Conservation (phyloP, 2,888 invertebrate species). For the Apotomis betuletana region DNA sequence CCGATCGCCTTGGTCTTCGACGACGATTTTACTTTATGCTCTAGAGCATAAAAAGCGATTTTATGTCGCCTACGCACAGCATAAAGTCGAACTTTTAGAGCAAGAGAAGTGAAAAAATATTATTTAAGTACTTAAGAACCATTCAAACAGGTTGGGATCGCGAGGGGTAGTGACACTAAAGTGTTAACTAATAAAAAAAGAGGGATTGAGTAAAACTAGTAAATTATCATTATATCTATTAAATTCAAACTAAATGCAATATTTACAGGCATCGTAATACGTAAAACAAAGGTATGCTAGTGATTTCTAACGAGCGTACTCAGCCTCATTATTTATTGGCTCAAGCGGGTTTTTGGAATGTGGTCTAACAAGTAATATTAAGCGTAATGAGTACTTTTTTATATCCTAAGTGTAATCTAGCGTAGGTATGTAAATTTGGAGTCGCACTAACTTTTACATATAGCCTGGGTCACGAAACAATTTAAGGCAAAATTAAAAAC, state of each 20-base stretch:
- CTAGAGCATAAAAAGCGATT: no score
- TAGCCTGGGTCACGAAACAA: conserved; percentile 35
- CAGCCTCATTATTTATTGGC: neutral
- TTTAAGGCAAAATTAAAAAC: conserved; percentile 22
- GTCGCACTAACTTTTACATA: neutral
- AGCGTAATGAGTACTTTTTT: neutral
- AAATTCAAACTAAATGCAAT: neutral
- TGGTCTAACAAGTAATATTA: neutral
- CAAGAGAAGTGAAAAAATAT: no score
- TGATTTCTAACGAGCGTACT: neutral
- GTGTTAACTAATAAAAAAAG: no score
- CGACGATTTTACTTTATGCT: no score
- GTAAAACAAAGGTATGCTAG: neutral
- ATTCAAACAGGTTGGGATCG: no score
- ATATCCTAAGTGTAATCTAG: conserved; percentile 9
- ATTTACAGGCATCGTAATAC: neutral
- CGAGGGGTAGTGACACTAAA: no score
- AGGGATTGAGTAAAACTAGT: no score
- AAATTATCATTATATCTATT: neutral
- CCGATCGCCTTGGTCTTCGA: no score
- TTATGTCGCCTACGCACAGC: no score
- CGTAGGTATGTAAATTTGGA: neutral
- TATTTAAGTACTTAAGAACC: no score
- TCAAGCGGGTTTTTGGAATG: neutral
- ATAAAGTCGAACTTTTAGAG: no score